phyloP scores from a whole-genome alignment of 2,888 invertebrate species.

The Dryocosmus kuriphilus region DNA sequence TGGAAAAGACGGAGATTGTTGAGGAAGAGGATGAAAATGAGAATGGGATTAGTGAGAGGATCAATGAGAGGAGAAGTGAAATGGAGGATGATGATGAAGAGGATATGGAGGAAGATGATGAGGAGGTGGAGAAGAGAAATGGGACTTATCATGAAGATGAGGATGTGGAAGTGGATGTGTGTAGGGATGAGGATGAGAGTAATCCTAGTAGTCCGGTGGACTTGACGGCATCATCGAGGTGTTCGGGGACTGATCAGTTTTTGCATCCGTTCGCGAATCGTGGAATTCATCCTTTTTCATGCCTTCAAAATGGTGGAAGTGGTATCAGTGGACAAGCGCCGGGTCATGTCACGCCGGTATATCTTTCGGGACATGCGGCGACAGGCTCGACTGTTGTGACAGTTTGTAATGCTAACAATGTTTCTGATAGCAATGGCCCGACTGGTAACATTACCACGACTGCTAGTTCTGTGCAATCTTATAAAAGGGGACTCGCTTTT shows the following conservation, averaged over 20 bases:
- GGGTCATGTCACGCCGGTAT: conserved; percentile 54
- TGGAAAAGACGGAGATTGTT: conserved; percentile 53
- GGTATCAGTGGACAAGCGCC: conserved; percentile 34
- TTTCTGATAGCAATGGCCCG: conserved; percentile 61
- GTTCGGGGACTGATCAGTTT: conserved; percentile 60
- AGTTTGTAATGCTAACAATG: conserved; percentile 62
- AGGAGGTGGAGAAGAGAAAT: conserved; percentile 56
- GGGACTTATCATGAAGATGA: conserved; percentile 68
- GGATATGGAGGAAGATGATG: conserved; percentile 69
- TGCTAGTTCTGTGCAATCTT: conserved; percentile 79
- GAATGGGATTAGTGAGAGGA: conserved; percentile 50
- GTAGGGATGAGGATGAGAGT: conserved; percentile 71
- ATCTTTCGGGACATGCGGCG: conserved; percentile 64
- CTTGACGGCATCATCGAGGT: conserved; percentile 74
- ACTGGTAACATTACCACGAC: conserved; percentile 68
- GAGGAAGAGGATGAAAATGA: conserved; percentile 59
- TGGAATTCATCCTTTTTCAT: conserved; percentile 66
- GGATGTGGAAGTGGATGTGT: conserved; percentile 72
- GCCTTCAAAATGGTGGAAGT: conserved; percentile 63
- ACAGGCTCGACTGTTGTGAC: conserved; percentile 65
- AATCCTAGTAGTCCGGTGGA: conserved; percentile 77
- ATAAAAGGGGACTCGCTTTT: conserved; percentile 87
- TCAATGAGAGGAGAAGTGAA: conserved; percentile 49
- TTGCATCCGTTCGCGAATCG: conserved; percentile 67
- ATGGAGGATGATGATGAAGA: conserved; percentile 58